A percentile compares a stretch with the other conserved stretches of the same genome.
Evolutionary conservation across 2,797 vertebrate species (phyloP).

Genomic region (Paguma larvata): DNA sequence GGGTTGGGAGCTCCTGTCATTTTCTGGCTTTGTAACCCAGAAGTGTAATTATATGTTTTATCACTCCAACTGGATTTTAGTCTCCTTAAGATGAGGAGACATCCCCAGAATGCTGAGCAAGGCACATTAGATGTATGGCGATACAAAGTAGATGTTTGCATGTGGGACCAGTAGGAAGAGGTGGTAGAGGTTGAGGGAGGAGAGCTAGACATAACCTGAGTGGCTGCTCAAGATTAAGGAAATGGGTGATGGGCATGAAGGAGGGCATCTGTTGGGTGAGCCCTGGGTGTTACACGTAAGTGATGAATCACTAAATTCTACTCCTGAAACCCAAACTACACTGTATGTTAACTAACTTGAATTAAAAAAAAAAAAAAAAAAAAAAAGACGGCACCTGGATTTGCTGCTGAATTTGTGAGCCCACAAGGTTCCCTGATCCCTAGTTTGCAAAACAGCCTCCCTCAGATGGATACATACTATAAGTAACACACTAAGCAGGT

Average conservation of each 20-base stretch:
- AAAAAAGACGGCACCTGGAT: background rate
- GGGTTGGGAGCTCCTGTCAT: background rate
- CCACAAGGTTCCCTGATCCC: background rate
- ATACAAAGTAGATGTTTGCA: fast-evolving
- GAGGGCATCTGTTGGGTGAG: too few relatives aligned
- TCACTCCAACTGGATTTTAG: background rate
- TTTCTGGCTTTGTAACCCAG: background rate
- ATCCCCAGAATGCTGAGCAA: background rate
- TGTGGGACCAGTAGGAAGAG: background rate
- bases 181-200: background rate
- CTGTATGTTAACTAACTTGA: too few relatives aligned
- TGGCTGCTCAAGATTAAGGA: background rate
- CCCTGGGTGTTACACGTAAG: too few relatives aligned
- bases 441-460: background rate
- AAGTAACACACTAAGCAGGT: background rate
- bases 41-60: background rate
- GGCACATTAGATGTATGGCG: background rate
- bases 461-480: background rate
- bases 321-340: too few relatives aligned
- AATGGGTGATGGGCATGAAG: background rate
- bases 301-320: too few relatives aligned
- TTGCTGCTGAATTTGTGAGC: background rate
- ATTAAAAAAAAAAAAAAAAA: too few relatives aligned
- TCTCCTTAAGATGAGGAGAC: background rate
- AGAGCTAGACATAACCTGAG: background rate